A percentile compares a stretch with the other conserved stretches of the same genome.
phyloP scores from a whole-genome alignment of 92 coral and sea anemone species.

The Parazoanthus darwini region DNA sequence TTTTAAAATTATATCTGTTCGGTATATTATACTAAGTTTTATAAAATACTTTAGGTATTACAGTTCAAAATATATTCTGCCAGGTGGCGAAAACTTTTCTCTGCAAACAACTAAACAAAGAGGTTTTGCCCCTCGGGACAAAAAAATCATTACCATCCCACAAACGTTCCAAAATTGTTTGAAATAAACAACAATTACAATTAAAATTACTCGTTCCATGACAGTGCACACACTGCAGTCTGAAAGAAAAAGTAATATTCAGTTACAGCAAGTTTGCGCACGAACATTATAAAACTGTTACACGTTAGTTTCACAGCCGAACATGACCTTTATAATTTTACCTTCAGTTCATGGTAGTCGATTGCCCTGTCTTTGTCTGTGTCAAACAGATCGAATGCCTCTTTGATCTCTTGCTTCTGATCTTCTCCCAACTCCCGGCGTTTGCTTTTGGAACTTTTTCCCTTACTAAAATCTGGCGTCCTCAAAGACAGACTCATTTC shows the following conservation, averaged over 20 bases:
- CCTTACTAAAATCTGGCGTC: constrained; percentile 95
- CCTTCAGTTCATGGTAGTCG: constrained; percentile 97
- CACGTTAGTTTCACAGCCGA: neutral
- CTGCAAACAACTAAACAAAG: neutral
- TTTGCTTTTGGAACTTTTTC: constrained; percentile 81
- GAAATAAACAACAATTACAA: neutral
- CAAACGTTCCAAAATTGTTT: neutral
- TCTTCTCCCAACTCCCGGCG: constrained; percentile 97
- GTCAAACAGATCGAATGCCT: constrained; percentile 95
- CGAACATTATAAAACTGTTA: neutral
- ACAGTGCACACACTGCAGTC: neutral
- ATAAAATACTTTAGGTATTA: neutral
- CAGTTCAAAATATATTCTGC: neutral
- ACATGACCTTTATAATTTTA: constrained; percentile 10
- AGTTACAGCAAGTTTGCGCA: neutral
- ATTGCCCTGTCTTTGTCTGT: constrained; percentile 97
- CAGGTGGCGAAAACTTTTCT: neutral
- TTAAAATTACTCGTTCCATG: neutral
- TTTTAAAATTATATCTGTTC: too few species aligned
- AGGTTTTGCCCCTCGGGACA: neutral
- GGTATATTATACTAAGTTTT: neutral
- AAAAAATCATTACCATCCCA: neutral
- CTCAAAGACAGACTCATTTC: constrained; percentile 90
- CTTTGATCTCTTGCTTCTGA: constrained; percentile 98
- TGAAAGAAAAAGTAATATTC: neutral